These are phyloP conservation scores for Gallinago jamesoni DNA, from an alignment of 2,113 vertebrate genomes.

Conservation along the genomic window DNA sequence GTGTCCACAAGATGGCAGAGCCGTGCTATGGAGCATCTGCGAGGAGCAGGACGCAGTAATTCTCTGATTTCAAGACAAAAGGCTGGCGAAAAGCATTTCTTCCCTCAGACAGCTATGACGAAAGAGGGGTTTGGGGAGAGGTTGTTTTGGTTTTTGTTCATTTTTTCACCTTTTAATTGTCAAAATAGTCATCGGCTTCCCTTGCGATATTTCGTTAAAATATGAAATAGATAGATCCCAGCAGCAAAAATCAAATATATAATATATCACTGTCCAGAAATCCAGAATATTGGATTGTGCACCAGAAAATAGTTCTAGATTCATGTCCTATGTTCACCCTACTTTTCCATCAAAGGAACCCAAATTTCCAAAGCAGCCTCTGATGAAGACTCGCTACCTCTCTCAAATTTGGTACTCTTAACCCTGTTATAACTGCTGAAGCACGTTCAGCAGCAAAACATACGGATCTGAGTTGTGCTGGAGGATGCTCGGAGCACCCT, in stretches of 20 bases:
- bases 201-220: not conserved
- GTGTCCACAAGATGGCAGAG: constrained; percentile 57
- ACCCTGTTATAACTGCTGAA: not conserved
- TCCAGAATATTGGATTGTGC: not conserved
- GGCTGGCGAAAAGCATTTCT: not conserved
- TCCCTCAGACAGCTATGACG: not conserved
- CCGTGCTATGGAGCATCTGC: not conserved
- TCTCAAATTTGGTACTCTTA: not conserved
- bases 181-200: not conserved
- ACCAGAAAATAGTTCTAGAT: not conserved
- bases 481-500: not conserved
- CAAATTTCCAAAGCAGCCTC: not conserved
- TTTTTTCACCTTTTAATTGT: not conserved
- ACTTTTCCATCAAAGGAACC: not conserved
- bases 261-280: not conserved
- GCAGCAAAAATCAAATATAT: not conserved
- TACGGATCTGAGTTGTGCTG: accelerated
- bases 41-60: not conserved
- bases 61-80: not conserved
- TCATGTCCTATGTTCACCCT: not conserved
- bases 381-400: not conserved
- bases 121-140: not conserved
- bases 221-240: not conserved
- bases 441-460: not conserved
- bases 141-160: not conserved